Conservation (phyloP, 2,797 vertebrate species). For the Borostomias antarcticus region DNA sequence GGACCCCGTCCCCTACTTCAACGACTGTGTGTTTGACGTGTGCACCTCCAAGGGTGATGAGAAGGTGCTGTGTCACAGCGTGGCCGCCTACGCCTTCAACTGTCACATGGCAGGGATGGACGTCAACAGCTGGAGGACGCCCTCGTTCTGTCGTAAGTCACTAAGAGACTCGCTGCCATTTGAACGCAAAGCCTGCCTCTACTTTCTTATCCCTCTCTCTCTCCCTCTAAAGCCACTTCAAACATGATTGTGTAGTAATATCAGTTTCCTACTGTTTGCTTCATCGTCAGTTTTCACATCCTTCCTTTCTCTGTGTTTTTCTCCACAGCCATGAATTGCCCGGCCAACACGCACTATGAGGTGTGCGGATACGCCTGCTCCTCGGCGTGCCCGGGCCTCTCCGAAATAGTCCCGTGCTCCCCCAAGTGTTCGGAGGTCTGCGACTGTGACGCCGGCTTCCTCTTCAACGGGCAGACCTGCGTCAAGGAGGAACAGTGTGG, state of each 20-base stretch:
- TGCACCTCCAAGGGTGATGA: slow-evolving; percentile 61
- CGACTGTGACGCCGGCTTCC: slow-evolving; percentile 76
- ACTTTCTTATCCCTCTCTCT: too few species aligned
- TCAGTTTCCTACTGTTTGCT: not conserved
- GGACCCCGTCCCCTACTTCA: slow-evolving; percentile 67
- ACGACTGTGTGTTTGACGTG: slow-evolving; percentile 70
- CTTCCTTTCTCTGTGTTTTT: not conserved
- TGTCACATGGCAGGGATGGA: slow-evolving; percentile 61
- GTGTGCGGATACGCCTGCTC: slow-evolving; percentile 74
- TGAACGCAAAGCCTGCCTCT: too few species aligned
- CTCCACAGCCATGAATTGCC: slow-evolving; percentile 79
- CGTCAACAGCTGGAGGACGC: slow-evolving; percentile 70
- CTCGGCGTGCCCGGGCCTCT: slow-evolving; percentile 71
- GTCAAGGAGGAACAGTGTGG: slow-evolving; percentile 76
- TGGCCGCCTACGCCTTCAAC: slow-evolving; percentile 68
- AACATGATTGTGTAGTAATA: not conserved
- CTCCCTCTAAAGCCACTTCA: too few species aligned
- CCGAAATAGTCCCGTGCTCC: slow-evolving; percentile 56
- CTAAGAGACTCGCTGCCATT: too few species aligned
- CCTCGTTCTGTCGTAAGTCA: slow-evolving; percentile 75
- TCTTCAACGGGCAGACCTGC: slow-evolving; percentile 76
- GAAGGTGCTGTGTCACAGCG: slow-evolving; percentile 66
- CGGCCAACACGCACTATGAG: slow-evolving; percentile 80
- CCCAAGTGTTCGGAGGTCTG: slow-evolving; percentile 78
- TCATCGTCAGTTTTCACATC: not conserved